Percentiles rank a stretch among this genome's conserved stretches.
These are phyloP conservation scores for Mycalesis mineus DNA, from an alignment of 2,888 invertebrate genomes.

Conservation along the genomic window DNA sequence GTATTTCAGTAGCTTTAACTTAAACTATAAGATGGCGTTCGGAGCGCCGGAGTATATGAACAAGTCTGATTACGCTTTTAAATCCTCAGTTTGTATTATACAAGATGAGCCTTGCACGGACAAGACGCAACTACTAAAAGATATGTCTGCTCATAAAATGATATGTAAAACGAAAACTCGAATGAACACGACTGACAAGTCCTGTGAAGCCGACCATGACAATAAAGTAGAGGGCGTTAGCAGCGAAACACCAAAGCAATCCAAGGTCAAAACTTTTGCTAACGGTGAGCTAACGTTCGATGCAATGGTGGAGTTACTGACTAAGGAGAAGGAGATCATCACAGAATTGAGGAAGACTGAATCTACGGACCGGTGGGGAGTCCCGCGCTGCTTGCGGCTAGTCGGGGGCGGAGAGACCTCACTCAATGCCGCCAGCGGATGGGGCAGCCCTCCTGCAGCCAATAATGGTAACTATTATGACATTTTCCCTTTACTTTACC, in stretches of 20 bases:
- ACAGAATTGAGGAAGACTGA: conserved; percentile 45
- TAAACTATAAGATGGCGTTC: conserved; percentile 77
- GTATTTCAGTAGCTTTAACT: conserved; percentile 80
- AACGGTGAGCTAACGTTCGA: conserved; percentile 74
- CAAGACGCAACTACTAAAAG: conserved; percentile 64
- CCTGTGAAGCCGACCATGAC: conserved; percentile 67
- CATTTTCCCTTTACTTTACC: too few species aligned
- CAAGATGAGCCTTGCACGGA: conserved; percentile 69
- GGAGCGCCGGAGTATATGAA: conserved; percentile 77
- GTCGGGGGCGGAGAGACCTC: conserved; percentile 90
- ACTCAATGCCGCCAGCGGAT: conserved; percentile 85
- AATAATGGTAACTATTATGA: conserved; percentile 77
- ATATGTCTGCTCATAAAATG: conserved; percentile 65
- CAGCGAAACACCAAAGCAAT: conserved; percentile 43
- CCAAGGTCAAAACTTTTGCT: conserved; percentile 55
- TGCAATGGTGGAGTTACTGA: conserved; percentile 64
- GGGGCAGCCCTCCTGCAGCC: conserved; percentile 86
- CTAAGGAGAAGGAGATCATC: conserved; percentile 52
- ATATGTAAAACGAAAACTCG: conserved; percentile 67
- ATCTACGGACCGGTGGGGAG: conserved; percentile 76
- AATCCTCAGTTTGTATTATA: conserved; percentile 78
- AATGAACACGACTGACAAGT: conserved; percentile 61
- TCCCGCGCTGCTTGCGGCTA: conserved; percentile 80
- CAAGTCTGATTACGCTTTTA: conserved; percentile 81
- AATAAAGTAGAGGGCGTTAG: conserved; percentile 63